Conservation (phyloP, 2,113 vertebrate species). For the Paedocypris sp. region DNA sequence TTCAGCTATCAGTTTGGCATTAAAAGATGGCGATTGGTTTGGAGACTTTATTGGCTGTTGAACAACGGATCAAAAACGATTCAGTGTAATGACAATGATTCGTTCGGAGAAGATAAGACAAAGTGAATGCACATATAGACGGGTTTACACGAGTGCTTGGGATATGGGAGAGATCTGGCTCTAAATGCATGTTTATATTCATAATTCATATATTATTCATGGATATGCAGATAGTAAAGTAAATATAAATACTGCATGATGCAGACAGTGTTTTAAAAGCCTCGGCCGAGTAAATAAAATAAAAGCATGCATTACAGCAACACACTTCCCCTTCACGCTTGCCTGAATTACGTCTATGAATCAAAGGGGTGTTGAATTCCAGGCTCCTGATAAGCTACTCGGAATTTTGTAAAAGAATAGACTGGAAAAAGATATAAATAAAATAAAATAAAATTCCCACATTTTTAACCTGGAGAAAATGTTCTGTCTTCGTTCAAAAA, state of each 20-base stretch:
- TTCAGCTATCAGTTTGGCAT: conserved; percentile 59
- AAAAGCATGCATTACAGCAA: not conserved
- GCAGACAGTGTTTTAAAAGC: not conserved
- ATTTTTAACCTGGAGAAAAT: too few species aligned
- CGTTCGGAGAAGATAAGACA: not conserved
- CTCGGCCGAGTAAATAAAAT: not conserved
- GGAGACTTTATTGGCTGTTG: conserved; percentile 35
- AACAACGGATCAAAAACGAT: not conserved
- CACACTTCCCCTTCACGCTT: not conserved
- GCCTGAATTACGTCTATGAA: too few species aligned
- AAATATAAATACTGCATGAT: not conserved
- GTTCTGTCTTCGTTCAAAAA: too few species aligned
- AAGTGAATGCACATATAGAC: not conserved
- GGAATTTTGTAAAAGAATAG: too few species aligned
- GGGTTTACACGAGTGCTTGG: not conserved
- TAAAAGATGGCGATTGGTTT: conserved; percentile 42
- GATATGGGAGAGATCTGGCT: not conserved
- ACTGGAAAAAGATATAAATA: too few species aligned
- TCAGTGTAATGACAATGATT: conserved; percentile 31
- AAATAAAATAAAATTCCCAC: too few species aligned
- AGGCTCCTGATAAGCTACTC: too few species aligned
- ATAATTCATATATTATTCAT: not conserved
- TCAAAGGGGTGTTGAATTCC: too few species aligned
- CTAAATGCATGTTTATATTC: not conserved
- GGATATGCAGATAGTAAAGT: not conserved